These are phyloP conservation scores for Portevinia maculata DNA, from an alignment of 2,888 invertebrate species.

Conservation along the genomic window DNA sequence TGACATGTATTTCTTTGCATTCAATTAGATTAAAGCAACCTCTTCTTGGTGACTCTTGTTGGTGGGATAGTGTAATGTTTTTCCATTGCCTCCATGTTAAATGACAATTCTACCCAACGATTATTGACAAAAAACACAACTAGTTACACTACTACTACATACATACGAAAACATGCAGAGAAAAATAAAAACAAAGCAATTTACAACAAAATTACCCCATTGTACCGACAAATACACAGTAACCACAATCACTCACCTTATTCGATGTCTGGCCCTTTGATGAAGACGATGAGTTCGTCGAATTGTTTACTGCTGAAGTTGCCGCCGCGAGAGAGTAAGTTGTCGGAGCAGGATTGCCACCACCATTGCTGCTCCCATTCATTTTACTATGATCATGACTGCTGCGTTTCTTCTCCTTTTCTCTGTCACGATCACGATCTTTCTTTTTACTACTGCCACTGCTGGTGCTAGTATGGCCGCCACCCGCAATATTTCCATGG, in stretches of 20 bases:
- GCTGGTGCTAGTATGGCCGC: slow-evolving; percentile 30
- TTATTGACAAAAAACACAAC: background rate
- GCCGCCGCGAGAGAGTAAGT: slow-evolving; percentile 40
- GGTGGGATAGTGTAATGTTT: too few species aligned
- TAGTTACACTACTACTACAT: background rate
- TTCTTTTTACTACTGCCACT: slow-evolving; percentile 79
- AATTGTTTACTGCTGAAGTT: slow-evolving; percentile 37
- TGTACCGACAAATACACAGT: slow-evolving; percentile 2
- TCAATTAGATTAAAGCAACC: too few species aligned
- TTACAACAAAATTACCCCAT: slow-evolving; percentile 7
- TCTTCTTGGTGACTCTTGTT: too few species aligned
- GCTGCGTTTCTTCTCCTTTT: slow-evolving; percentile 80
- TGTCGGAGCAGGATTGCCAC: slow-evolving; percentile 51
- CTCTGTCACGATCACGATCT: slow-evolving; percentile 79
- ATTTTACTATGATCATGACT: slow-evolving; percentile 79
- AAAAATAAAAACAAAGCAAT: slow-evolving; percentile 26
- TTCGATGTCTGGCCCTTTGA: slow-evolving; percentile 77
- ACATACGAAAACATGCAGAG: slow-evolving; percentile 1
- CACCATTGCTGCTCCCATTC: slow-evolving; percentile 76
- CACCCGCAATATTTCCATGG: slow-evolving; percentile 58
- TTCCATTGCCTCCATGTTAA: background rate
- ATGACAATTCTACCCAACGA: background rate
- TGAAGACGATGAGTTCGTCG: slow-evolving; percentile 67
- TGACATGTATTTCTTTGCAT: too few species aligned
- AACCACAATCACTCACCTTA: slow-evolving; percentile 76